Evolutionary conservation across 2,888 invertebrate species (phyloP).

Genomic region (Tetanocera ferruginea): DNA sequence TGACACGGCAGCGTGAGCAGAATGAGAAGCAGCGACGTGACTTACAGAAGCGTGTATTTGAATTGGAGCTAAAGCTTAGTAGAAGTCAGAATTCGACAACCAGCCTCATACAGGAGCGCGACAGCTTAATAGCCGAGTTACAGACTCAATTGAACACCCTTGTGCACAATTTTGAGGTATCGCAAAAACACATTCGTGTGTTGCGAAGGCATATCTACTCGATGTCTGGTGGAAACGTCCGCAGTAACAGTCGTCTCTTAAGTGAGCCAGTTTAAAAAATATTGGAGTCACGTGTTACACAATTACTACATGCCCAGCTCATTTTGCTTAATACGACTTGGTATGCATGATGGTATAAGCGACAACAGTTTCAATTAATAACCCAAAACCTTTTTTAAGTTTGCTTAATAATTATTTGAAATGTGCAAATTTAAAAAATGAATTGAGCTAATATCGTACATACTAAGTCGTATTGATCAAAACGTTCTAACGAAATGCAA

Average conservation of each 20-base stretch:
- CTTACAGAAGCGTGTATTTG: slow-evolving; percentile 64
- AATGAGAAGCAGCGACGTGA: slow-evolving; percentile 64
- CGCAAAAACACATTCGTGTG: slow-evolving; percentile 67
- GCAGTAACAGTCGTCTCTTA: slow-evolving; percentile 37
- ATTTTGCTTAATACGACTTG: slow-evolving; percentile 14
- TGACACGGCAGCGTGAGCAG: slow-evolving; percentile 65
- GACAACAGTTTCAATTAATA: neutral
- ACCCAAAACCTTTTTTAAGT: slow-evolving; percentile 16
- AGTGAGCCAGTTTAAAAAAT: slow-evolving; percentile 31
- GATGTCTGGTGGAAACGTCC: slow-evolving; percentile 53
- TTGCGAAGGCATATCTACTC: slow-evolving; percentile 65
- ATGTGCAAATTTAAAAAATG: slow-evolving; percentile 26
- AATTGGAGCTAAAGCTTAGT: slow-evolving; percentile 65
- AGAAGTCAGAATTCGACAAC: slow-evolving; percentile 66
- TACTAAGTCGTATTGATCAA: slow-evolving; percentile 6
- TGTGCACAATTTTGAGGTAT: slow-evolving; percentile 67
- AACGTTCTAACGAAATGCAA: neutral
- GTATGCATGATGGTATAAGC: neutral
- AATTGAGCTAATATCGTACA: neutral
- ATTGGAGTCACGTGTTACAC: neutral
- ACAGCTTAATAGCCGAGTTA: slow-evolving; percentile 65
- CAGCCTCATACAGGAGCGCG: slow-evolving; percentile 64
- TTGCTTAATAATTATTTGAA: neutral
- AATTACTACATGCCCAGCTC: neutral
- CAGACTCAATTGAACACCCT: slow-evolving; percentile 65